Evolutionary conservation across 2,888 invertebrate species (phyloP).

Genomic region (Drosophila pseudotalamancana): DNA sequence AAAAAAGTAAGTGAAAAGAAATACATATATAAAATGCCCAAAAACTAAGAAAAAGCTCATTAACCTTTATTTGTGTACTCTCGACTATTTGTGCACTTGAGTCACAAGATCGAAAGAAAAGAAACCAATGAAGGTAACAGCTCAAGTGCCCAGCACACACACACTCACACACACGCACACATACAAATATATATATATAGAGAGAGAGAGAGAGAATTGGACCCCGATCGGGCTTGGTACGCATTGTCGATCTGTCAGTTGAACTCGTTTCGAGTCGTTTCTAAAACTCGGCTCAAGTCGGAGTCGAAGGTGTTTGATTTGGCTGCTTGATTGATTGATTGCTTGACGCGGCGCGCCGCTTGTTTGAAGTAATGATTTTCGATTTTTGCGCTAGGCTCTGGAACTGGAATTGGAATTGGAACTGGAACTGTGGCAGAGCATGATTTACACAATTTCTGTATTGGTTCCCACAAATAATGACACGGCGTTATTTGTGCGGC

Average conservation of each 20-base stretch:
- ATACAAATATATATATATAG: background rate
- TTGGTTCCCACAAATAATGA: conserved; percentile 80
- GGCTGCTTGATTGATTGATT: conserved; percentile 75
- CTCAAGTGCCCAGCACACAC: conserved; percentile 22
- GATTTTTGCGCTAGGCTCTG: conserved; percentile 50
- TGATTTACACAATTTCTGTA: conserved; percentile 54
- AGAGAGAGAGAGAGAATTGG: background rate
- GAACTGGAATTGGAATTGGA: conserved; percentile 13
- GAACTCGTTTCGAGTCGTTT: conserved; percentile 51
- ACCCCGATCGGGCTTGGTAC: background rate
- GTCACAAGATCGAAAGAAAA: conserved; percentile 29
- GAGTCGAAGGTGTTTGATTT: conserved; percentile 65
- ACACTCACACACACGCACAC: conserved; percentile 9
- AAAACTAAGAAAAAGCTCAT: conserved; percentile 63
- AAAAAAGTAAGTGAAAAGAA: conserved; percentile 16
- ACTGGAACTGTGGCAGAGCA: conserved; percentile 26
- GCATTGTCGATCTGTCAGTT: conserved; percentile 62
- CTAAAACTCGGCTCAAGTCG: background rate
- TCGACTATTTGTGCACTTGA: conserved; percentile 56
- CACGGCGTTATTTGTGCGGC: conserved; percentile 57
- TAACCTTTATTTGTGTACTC: conserved; percentile 70
- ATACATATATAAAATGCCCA: background rate
- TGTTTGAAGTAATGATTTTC: conserved; percentile 70
- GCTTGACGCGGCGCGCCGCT: conserved; percentile 55
- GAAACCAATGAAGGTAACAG: conserved; percentile 47